Base-by-base conservation (phyloP, 2,888 invertebrate species). In the Lasiommata megera region DNA sequence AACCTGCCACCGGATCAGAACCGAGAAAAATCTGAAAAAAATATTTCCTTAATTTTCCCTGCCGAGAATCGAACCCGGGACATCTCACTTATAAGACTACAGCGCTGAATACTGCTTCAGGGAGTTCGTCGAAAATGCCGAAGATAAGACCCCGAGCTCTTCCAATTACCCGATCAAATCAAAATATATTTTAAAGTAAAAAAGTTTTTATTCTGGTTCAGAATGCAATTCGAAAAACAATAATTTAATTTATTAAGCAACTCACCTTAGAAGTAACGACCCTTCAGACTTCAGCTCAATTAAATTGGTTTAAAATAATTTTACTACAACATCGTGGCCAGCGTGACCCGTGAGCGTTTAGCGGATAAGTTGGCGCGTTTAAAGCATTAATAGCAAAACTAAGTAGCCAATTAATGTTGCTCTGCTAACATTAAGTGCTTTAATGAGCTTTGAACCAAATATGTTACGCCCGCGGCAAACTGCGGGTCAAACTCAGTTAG, bases 381-480 rank as follows among this genome's bases (percentile, higher is more conserved):
- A 36, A 54, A 54, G 50, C 54, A 57, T 54, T 56, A 59, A 62
- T 52, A 60, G 43, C 14, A 31, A 51, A 57, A 56, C 47, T 54
- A 48, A 51, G 54, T 51, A 56, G 56, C 62, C 54, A 57, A 62
- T 62, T 62, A 62, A 60, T 60, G 62, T 54, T 38, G 44, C 37
- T 28, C 44, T 16, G 46, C 54, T 12, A 40, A 36, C 51, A 41
- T 56, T 56, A 11, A 34, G 34, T 1, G 46, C 18, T 40, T 48
- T 62, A 56, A 54, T 54, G 46, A 57, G 48, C 54, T 18, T 8
- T 16, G 29, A 38, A 41, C 47, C 40, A 40, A 60, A 56, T 53
- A 60, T 28, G 37, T n/a, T 46, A 11, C 12, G 31, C 8, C 34
- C 11, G 12, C 23, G n/a, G 44, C 23, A 44, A 54, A 14, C 6